Evolutionary conservation across 2,113 vertebrate genomes (phyloP).

Genomic region (Macheiramphus alcinus): DNA sequence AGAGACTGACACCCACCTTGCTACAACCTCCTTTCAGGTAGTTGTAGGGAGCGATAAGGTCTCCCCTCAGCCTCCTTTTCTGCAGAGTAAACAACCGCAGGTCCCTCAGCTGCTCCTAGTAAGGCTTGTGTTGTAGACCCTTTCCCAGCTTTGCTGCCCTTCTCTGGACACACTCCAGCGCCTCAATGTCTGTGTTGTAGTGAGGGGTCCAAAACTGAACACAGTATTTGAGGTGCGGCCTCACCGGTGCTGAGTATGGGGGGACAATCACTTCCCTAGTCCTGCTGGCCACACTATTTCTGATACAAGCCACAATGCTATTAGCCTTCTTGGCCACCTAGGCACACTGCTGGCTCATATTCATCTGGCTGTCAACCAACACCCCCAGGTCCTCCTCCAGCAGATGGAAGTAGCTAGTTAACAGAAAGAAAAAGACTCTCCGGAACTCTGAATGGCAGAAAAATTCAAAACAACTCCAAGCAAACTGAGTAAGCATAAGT

Average conservation of each 20-base stretch:
- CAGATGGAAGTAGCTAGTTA: not conserved
- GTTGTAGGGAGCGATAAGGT: fast-evolving
- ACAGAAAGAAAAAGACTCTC: not conserved
- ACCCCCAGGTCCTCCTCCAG: not conserved
- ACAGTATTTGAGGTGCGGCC: fast-evolving
- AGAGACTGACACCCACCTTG: fast-evolving
- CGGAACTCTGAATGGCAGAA: not conserved
- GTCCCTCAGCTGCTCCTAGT: not conserved
- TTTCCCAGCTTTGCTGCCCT: fast-evolving
- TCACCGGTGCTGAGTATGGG: fast-evolving
- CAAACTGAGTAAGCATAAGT: not conserved
- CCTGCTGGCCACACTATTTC: not conserved
- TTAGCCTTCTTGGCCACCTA: not conserved
- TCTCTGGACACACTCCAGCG: fast-evolving
- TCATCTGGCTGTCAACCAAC: fast-evolving
- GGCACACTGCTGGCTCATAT: not conserved
- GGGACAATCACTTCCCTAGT: not conserved
- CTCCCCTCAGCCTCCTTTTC: not conserved
- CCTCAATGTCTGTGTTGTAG: not conserved
- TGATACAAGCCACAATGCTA: not conserved
- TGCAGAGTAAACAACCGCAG: fast-evolving
- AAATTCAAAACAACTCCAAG: not conserved
- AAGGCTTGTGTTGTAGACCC: not conserved
- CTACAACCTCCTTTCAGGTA: not conserved
- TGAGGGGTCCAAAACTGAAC: not conserved